Conservation (phyloP, 2,113 vertebrate species). For the Gambusia holbrooki region DNA sequence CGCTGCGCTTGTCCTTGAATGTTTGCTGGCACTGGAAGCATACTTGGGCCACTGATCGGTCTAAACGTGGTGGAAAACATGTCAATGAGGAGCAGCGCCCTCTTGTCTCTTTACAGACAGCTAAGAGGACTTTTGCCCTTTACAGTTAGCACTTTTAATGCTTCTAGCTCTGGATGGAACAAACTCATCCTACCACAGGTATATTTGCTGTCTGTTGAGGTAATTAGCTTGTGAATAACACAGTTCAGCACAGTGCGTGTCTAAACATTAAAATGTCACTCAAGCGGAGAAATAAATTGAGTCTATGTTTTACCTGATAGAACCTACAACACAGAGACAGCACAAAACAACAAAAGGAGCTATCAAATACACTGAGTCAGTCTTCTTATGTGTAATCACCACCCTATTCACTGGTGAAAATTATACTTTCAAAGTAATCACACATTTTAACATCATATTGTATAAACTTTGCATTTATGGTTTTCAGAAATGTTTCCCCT, state of each 20-base stretch:
- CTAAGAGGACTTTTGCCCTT: slow-evolving; percentile 42
- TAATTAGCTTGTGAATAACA: slow-evolving; percentile 23
- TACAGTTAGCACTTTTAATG: slow-evolving; percentile 35
- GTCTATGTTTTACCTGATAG: slow-evolving; percentile 43
- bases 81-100: slow-evolving; percentile 50
- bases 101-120: slow-evolving; percentile 34
- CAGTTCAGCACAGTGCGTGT: slow-evolving; percentile 14
- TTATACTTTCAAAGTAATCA: slow-evolving; percentile 33
- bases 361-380: slow-evolving; percentile 52
- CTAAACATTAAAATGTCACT: slow-evolving; percentile 34
- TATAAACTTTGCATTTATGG: neutral
- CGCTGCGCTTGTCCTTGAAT: slow-evolving; percentile 75
- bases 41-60: slow-evolving; percentile 63
- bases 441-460: slow-evolving; percentile 21
- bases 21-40: slow-evolving; percentile 67
- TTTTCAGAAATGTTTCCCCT: neutral
- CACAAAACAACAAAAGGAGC: slow-evolving; percentile 41
- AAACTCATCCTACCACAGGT: slow-evolving; percentile 20
- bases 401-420: slow-evolving; percentile 50
- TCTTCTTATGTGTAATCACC: slow-evolving; percentile 61
- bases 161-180: slow-evolving; percentile 13
- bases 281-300: slow-evolving; percentile 21
- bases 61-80: slow-evolving; percentile 63
- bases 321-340: slow-evolving; percentile 40
- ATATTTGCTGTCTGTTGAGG: neutral